Percentiles rank a stretch among this genome's conserved stretches.
phyloP scores from a whole-genome alignment of 2,888 invertebrate genomes.

The Thumatha senex region DNA sequence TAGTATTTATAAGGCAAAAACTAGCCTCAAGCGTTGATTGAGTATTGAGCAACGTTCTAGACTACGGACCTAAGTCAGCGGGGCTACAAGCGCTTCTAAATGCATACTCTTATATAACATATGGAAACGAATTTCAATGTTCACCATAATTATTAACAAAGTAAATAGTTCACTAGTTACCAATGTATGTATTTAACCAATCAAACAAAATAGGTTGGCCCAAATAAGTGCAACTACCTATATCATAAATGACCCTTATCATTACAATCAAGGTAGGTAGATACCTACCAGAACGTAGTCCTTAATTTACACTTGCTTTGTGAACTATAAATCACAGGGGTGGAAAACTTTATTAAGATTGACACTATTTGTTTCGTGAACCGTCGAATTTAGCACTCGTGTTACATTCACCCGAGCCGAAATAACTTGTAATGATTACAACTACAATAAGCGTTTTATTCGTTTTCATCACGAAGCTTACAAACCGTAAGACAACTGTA shows the following conservation, averaged over 20 bases:
- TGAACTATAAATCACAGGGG: conserved; percentile 2
- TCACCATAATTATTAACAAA: background rate
- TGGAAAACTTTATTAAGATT: background rate
- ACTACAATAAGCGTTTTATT: background rate
- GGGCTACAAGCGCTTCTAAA: too few species aligned
- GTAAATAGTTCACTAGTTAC: background rate
- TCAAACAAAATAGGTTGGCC: conserved; percentile 3
- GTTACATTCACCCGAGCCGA: background rate
- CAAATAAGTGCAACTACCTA: background rate
- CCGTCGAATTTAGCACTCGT: background rate
- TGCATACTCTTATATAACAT: too few species aligned
- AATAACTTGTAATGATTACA: background rate
- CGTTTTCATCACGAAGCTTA: background rate
- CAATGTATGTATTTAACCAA: background rate
- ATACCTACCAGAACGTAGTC: background rate
- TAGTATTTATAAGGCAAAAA: too few species aligned
- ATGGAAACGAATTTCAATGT: too few species aligned
- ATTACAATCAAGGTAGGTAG: conserved; percentile 3
- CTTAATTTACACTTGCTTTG: background rate
- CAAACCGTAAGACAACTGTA: background rate
- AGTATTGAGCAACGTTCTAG: too few species aligned
- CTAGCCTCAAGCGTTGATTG: too few species aligned
- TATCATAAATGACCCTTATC: conserved; percentile 4
- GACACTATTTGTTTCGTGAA: background rate
- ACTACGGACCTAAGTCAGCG: too few species aligned